phyloP scores from a whole-genome alignment of 2,797 vertebrate species.

The Enteromius fasciolatus region DNA sequence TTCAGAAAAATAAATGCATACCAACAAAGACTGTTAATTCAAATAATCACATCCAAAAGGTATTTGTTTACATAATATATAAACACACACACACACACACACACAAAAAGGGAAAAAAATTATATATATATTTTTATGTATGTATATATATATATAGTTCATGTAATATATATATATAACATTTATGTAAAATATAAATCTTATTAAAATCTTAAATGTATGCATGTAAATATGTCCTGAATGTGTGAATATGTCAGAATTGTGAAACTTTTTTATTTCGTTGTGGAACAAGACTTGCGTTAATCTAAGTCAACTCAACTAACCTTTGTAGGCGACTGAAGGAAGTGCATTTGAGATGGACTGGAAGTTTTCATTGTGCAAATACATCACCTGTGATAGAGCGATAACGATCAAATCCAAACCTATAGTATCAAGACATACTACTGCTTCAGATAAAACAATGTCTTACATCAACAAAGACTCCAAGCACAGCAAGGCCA shows the following conservation, averaged over 20 bases:
- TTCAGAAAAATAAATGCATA: not conserved
- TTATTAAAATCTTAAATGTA: too few species aligned
- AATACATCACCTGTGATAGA: conserved; percentile 76
- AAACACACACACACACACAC: too few species aligned
- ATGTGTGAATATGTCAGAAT: not conserved
- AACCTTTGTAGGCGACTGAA: conserved; percentile 78
- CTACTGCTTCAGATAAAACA: not conserved
- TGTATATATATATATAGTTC: too few species aligned
- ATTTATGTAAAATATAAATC: too few species aligned
- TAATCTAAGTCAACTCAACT: conserved; percentile 22
- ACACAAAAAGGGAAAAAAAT: too few species aligned
- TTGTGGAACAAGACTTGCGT: not conserved
- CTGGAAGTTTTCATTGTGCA: conserved; percentile 82
- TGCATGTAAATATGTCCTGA: too few species aligned
- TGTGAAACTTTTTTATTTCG: not conserved
- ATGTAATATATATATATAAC: too few species aligned
- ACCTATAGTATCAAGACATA: not conserved
- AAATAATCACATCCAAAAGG: too few species aligned
- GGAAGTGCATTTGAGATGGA: conserved; percentile 78
- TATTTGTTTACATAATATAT: too few species aligned
- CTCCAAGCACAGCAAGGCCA: conserved; percentile 82
- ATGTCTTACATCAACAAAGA: conserved; percentile 79
- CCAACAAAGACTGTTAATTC: too few species aligned
- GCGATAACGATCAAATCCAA: not conserved
- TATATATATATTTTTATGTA: too few species aligned